Evolutionary conservation across 2,113 vertebrate species (phyloP), one percentile per base, ranked within the genome.

Genomic region (Cynocephalus volans): DNA sequence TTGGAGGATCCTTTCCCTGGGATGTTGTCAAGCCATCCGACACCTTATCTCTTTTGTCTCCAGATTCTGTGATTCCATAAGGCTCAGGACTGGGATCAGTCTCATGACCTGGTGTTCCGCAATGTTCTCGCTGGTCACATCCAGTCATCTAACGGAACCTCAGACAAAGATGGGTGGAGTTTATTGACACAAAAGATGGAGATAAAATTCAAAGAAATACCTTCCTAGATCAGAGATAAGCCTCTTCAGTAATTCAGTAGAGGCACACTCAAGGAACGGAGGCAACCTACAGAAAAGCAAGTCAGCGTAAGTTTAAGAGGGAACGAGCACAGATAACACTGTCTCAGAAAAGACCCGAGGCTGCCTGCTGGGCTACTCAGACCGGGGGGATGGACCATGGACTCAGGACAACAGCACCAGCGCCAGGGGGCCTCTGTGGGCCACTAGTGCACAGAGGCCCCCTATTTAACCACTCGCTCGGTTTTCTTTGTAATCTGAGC

Each of bases 321-420:
- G 26, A 73, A 23, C 1, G n/a, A 82, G 21, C 3, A 4, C 5
- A 82, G 48, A 8, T 64, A 5, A 88, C 45, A 75, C 3, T 24
- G 11, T 33, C 84, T n/a, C 8, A 5, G 36, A 64, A 56, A 11
- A 56, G 65, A 70, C n/a, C 41, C 31, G 1, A 8, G 24, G 36
- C 36, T 83, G 15, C n/a, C 86, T 41, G 41, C 31, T 12, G 45
- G 65, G 50, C 15, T 3, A 3, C 36, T 31, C 5, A 1, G 50
- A 60, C 12, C 19, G 33, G 64, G 54, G 26, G 18, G 8, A 14
- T 26, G 19, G 41, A n/a, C 19, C 2, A 11, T 9, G 24, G 56
- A 12, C 21, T 54, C 14, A 48, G 12, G 31, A 19, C 4, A 8
- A 62, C 0, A 52, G 0, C 4, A 24, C 1, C 26, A 9, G 14